Conservation (phyloP, 2,113 vertebrate species). For the Epinephelus fuscoguttatus region DNA sequence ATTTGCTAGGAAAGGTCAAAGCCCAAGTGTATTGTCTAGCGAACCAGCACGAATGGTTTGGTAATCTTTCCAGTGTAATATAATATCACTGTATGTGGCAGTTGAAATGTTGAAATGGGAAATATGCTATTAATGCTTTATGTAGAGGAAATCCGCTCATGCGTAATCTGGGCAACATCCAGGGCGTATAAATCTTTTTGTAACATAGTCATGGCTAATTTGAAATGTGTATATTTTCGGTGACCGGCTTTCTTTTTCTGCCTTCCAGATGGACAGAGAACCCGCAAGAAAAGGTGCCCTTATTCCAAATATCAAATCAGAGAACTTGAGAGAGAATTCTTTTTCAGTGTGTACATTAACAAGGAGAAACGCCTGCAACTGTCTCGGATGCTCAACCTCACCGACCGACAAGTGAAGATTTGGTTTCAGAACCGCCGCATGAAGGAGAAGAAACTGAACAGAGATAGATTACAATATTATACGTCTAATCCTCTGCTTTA, state of each 20-base stretch:
- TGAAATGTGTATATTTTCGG: constrained; percentile 42
- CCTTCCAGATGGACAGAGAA: constrained; percentile 92
- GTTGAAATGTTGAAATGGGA: constrained; percentile 52
- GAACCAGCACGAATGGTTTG: constrained; percentile 33
- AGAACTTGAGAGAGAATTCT: constrained; percentile 97
- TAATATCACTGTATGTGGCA: constrained; percentile 48
- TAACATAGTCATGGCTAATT: constrained; percentile 49
- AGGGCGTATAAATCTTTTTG: constrained; percentile 46
- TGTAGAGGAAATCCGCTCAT: constrained; percentile 54
- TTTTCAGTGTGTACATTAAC: constrained; percentile 99
- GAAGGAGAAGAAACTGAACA: constrained; percentile 99
- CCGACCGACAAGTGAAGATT: constrained; percentile 98
- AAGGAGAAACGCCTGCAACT: constrained; percentile 98
- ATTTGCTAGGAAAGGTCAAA: constrained; percentile 62
- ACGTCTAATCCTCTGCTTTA: constrained; percentile 96
- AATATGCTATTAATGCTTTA: constrained; percentile 54
- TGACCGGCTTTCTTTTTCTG: constrained; percentile 62
- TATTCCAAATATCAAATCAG: constrained; percentile 98
- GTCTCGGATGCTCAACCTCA: constrained; percentile 98
- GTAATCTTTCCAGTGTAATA: constrained; percentile 39
- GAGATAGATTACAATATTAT: constrained; percentile 97
- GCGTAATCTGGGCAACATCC: constrained; percentile 38
- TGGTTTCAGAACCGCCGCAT: constrained; percentile 99
- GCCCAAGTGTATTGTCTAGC: constrained; percentile 49
- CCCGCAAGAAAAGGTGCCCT: constrained; percentile 96